Base-by-base conservation (phyloP, 2,888 invertebrate species). In the Ligdia adustata region DNA sequence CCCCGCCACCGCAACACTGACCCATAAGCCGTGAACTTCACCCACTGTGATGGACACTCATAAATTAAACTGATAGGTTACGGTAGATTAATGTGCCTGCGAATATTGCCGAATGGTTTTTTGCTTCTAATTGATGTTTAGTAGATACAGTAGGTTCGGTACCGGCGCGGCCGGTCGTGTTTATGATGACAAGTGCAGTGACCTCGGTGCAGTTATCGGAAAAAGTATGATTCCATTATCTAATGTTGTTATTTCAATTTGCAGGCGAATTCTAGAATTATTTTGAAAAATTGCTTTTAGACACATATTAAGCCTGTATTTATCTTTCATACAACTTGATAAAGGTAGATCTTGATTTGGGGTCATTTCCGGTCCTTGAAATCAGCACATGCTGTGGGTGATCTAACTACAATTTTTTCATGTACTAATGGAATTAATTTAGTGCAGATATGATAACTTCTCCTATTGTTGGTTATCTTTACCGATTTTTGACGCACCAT, bases 1-100 rank as follows among this genome's bases (percentile, higher is more conserved):
- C 79, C 75, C 79, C 80, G 67, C 77, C 72, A 69, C 71, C 52
- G 55, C 66, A 52, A 66, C 65, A 60, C 49, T 75, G 80, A 76
- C 77, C 82, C 75, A 76, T 73, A 74, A 73, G 68, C 66, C 64
- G 56, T 80, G 79, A 86, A 80, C 84, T 82, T 88, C 83, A 82
- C 82, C 85, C 81, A 86, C 72, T 78, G 77, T 73, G 60, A 75
- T 70, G 71, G 73, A 71, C 70, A 67, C 69, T 77, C 82, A 74
- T 82, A 83, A 87, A 84, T 83, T 70, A 74, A 66, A 66, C 55
- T 72, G 75, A 80, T 79, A 68, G 70, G 70, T 77, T 79, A 75
- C 80, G 80, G 77, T 79, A 76, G 76, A 78, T 81, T 78, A 76
- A 79, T 78, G 70, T 62, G 48, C 27, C 26, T 42, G 52, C 50